Evolutionary conservation across 1,140 invertebrate genomes (phyloP), one percentile per base, ranked within the genome.

Genomic region (Microplitis mediator): DNA sequence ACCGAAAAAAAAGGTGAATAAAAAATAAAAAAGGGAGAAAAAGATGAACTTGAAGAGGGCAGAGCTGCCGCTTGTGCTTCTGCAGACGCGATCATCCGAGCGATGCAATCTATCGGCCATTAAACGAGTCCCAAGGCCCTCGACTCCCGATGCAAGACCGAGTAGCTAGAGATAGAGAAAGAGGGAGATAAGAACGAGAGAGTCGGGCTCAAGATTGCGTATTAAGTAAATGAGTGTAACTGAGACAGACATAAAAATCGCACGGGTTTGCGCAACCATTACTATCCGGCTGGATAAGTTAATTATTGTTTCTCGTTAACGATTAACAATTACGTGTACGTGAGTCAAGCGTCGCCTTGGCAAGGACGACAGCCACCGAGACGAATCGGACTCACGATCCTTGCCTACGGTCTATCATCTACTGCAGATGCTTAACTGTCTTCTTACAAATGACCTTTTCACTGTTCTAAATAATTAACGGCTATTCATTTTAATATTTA

Each of bases 301-400:
- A 83, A 85, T 85, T 84, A 85, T 84, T 80, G 76, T 82, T 82
- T 80, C 74, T 81, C 72, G 81, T 83, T 83, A 82, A 80, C 77
- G 79, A 83, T 83, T 84, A 83, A 81, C 80, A 84, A 84, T 83
- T 83, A 82, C 75, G 72, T 78, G 80, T 83, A 82, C 75, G 72
- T 78, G 80, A 80, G 76, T 76, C 77, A 77, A 80, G 72, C 75
- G 79, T 81, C 79, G 81, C 80, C 79, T 82, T 82, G 76, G 79
- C 80, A 82, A 84, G 81, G 82, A 80, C 82, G 79, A 76, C 67
- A 60, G 14, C 51, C 69, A 51, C 58, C 62, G 75, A 70, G 75
- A 72, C 73, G 72, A 66, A 70, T 74, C 50, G 39, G 51, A 72
- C 66, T 65, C 52, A 66, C 34, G 34, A 35, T 58, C 36, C 9